Base-by-base conservation (phyloP, 2,113 vertebrate genomes). In the Chionodraco myersi region DNA sequence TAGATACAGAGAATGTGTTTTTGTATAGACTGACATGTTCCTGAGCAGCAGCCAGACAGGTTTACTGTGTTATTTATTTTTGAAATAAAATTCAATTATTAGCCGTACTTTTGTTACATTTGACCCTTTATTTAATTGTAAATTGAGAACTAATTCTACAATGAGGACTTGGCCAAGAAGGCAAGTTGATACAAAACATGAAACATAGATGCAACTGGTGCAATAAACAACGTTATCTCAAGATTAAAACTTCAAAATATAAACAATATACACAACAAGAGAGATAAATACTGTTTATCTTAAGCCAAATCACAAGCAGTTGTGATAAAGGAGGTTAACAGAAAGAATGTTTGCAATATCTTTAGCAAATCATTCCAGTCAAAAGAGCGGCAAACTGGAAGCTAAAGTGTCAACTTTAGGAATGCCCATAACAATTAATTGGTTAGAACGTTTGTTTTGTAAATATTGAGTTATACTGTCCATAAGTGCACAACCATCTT, bases 11-110 rank as follows among this genome's bases (percentile, higher is more conserved):
- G 45, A 30, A 30, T 30, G 30, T 30, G 30, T 30, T 30, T 30
- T 47, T 57, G n/a, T 10, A 72, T 23, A 23, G 15, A 12, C 16
- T 13, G 12, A 30, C 4, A 56, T 54, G 15, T 48, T 36, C 12
- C 36, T 56, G 16, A 63, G 68, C 10, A 63, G 48, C 52, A 78
- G 70, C 21, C 48, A 60, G 60, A 51, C 45, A 52, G 34, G 34
- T 59, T 71, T 45, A 18, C 52, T 23, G 18, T 10, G 15, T 54
- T 34, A 49, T 48, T 34, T 45, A 10, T 36, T 66, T 80, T 58
- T 2, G 2, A 56, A 54, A 62, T 15, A 47, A 0, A 12, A 11
- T 47, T 23, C 11, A 0, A 41, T 10, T 8, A 65, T 30, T 16
- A 64, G 44, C 58, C 7, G 16, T 41, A 6, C 5, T 41, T 41